Percentiles rank a stretch among this genome's conserved stretches.
These are phyloP conservation scores for Griposia aprilina DNA, from an alignment of 2,888 invertebrate genomes.

Conservation along the genomic window DNA sequence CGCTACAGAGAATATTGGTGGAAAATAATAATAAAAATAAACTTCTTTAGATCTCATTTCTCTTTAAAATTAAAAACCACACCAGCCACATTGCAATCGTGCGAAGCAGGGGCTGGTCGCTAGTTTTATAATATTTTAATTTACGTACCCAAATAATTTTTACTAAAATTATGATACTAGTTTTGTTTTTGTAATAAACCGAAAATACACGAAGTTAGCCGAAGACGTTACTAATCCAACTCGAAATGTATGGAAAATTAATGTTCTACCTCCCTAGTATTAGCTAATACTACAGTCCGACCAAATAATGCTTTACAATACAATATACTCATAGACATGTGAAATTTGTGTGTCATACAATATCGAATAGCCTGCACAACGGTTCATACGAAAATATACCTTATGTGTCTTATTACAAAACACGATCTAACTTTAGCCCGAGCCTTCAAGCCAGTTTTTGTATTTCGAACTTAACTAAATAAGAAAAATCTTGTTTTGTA, in stretches of 20 bases:
- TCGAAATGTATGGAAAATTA: constrained; percentile 52
- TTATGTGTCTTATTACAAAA: too few relatives aligned
- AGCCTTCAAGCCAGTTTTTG: too few relatives aligned
- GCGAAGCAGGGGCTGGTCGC: not conserved
- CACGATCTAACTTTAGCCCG: too few relatives aligned
- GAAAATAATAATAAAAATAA: too few relatives aligned
- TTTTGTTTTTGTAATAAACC: not conserved
- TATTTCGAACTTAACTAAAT: too few relatives aligned
- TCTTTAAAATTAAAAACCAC: too few relatives aligned
- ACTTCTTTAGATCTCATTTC: too few relatives aligned
- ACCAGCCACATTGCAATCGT: too few relatives aligned
- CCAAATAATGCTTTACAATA: constrained; percentile 70
- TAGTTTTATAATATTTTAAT: not conserved
- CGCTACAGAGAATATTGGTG: too few relatives aligned
- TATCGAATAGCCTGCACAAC: not conserved
- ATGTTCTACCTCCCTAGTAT: constrained; percentile 65
- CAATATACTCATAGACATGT: constrained; percentile 29
- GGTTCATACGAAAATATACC: not conserved
- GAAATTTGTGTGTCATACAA: constrained; percentile 13
- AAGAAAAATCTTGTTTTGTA: too few relatives aligned
- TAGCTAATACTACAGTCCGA: constrained; percentile 61
- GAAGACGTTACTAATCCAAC: constrained; percentile 19
- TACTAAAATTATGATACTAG: too few relatives aligned
- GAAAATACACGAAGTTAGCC: not conserved
- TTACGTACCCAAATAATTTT: not conserved